Percentiles rank a stretch among this genome's conserved stretches.
Conservation (phyloP, 2,113 vertebrate genomes). For the Calonectris borealis region DNA sequence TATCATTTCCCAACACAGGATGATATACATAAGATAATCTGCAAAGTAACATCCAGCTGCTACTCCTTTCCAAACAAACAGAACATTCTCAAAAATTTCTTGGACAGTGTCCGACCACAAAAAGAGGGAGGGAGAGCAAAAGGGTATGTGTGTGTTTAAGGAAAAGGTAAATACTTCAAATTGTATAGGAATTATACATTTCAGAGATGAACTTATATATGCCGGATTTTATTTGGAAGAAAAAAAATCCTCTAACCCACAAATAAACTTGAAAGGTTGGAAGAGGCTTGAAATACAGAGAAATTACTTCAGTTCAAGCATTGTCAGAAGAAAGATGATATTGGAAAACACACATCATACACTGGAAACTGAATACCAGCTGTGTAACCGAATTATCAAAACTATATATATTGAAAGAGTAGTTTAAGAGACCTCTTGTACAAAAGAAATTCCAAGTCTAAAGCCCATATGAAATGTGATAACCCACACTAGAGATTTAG, state of each 20-base stretch:
- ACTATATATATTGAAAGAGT: neutral
- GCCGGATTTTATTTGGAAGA: neutral
- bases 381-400: neutral
- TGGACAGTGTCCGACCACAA: neutral
- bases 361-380: neutral
- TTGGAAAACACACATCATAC: neutral
- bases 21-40: neutral
- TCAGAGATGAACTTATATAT: neutral
- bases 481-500: neutral
- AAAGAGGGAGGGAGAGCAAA: neutral
- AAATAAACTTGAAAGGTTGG: neutral
- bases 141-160: fast-evolving
- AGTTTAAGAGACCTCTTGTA: neutral
- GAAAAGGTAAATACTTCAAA: neutral
- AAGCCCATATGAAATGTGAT: neutral
- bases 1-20: neutral
- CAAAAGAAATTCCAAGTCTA: neutral
- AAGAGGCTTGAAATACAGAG: neutral
- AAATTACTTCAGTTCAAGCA: neutral
- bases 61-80: neutral
- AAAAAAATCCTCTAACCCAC: neutral
- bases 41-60: neutral
- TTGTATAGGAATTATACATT: neutral
- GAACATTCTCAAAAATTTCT: neutral
- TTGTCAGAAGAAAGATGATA: neutral